Evolutionary conservation across 2,888 invertebrate species (phyloP), one percentile per base, ranked within the genome.

Genomic region (Synergus laeviventris): DNA sequence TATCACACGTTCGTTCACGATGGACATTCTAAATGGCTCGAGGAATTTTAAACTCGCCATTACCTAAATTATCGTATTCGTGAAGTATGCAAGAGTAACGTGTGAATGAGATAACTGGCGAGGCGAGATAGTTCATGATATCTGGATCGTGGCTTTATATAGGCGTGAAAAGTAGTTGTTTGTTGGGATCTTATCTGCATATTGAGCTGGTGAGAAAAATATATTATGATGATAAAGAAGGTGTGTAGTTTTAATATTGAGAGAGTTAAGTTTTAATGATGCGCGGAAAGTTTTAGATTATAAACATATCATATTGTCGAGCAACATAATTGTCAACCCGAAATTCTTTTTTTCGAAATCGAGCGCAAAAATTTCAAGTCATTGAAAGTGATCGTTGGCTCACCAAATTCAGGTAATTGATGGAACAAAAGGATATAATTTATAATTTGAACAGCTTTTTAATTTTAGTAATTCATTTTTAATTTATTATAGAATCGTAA

Each of bases 21-120:
- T 49, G 31, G 49, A 36, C n/a, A 70, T 70, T 70, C 70, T 70
- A 70, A 70, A 49, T 49, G 70, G 2, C 31, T 24, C 31, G 9
- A 70, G 70, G 70, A 70, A 70, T 70, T 49, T 70, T 70, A 70
- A 70, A 70, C 49, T 70, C 70, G 70, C 70, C 49, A 49, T 49
- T 70, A 70, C 49, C 70, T 70, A 70, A 70, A 70, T 70, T 70
- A 70, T 49, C 49, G 70, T 70, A 70, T 49, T 49, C 49, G 36
- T 49, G 16, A 70, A 70, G 70, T 70, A 70, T 70, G 49, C 70
- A 45, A 66, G 45, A 42, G 45, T 42, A 66, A 66, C 45, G 49
- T 49, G 70, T 49, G 49, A 70, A 70, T 31, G 70, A 70, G 70
- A 70, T 70, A 49, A 49, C 70, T 70, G 16, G n/a, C 70, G 49